phyloP scores from a whole-genome alignment of 2,797 vertebrate species.

The Urophycis tenuis region DNA sequence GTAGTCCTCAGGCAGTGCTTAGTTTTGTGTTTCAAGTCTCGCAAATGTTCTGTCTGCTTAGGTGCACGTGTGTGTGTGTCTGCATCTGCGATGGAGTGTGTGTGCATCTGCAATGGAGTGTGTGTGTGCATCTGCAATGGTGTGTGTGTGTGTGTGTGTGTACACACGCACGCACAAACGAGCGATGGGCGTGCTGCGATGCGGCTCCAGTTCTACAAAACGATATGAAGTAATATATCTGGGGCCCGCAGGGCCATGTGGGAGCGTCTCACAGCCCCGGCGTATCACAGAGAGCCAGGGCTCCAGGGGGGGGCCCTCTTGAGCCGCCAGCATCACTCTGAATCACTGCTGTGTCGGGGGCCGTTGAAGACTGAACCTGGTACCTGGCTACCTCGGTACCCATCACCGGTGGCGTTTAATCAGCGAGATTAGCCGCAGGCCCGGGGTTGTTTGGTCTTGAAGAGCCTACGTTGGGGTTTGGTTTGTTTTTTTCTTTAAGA shows the following conservation, averaged over 20 bases:
- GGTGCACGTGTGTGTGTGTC: too few relatives aligned
- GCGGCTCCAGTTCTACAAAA: conserved; percentile 6
- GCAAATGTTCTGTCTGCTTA: not conserved
- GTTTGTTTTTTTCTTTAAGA: too few relatives aligned
- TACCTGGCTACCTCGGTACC: not conserved
- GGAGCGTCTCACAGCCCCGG: not conserved
- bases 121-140: too few relatives aligned
- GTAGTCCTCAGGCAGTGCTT: conserved; percentile 3
- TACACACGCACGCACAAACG: not conserved
- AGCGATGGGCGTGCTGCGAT: too few relatives aligned
- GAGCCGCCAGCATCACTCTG: not conserved
- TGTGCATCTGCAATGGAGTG: too few relatives aligned
- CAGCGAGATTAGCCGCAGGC: not conserved
- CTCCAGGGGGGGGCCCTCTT: not conserved
- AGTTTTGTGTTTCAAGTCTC: not conserved
- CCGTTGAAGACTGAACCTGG: not conserved
- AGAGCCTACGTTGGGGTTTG: not conserved
- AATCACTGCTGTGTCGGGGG: not conserved
- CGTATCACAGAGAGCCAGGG: not conserved
- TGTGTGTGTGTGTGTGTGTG: conserved; percentile 17
- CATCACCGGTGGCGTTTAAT: not conserved
- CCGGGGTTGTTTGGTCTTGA: not conserved
- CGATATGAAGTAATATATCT: conserved; percentile 28
- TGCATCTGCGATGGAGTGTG: too few relatives aligned
- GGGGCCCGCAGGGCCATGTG: not conserved